phyloP scores from a whole-genome alignment of 2,888 invertebrate genomes.

The Gymnocheta viridis region DNA sequence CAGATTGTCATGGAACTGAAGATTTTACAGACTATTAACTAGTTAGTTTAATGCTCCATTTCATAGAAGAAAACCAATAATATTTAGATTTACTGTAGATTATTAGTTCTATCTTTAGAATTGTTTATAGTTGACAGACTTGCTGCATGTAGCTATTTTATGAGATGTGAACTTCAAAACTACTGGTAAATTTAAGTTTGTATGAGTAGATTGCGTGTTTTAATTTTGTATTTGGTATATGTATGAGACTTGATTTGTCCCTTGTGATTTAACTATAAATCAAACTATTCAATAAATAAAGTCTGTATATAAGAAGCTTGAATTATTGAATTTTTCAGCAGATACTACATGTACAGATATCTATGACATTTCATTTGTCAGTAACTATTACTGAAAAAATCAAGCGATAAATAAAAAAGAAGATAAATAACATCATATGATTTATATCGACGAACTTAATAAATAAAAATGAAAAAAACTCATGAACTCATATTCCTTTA shows the following conservation, averaged over 20 bases:
- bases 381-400: not conserved
- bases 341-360: not conserved
- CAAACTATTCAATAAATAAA: constrained; percentile 33
- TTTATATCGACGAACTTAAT: too few relatives aligned
- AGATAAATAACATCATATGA: not conserved
- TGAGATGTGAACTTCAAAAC: not conserved
- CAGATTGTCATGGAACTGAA: not conserved
- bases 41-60: too few relatives aligned
- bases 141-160: not conserved
- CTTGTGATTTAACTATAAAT: constrained; percentile 29
- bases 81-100: too few relatives aligned
- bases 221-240: not conserved
- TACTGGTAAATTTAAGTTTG: not conserved
- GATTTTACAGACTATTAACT: too few relatives aligned
- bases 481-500: too few relatives aligned
- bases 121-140: too few relatives aligned
- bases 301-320: not conserved
- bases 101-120: too few relatives aligned
- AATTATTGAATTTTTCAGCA: constrained; percentile 11
- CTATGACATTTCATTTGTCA: constrained; percentile 3
- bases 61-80: too few relatives aligned
- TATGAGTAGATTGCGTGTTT: not conserved
- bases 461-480: too few relatives aligned
- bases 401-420: not conserved
- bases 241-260: not conserved